Base-by-base conservation (phyloP, 2,113 vertebrate genomes). In the Calyptommatus sinebrachiatus region DNA sequence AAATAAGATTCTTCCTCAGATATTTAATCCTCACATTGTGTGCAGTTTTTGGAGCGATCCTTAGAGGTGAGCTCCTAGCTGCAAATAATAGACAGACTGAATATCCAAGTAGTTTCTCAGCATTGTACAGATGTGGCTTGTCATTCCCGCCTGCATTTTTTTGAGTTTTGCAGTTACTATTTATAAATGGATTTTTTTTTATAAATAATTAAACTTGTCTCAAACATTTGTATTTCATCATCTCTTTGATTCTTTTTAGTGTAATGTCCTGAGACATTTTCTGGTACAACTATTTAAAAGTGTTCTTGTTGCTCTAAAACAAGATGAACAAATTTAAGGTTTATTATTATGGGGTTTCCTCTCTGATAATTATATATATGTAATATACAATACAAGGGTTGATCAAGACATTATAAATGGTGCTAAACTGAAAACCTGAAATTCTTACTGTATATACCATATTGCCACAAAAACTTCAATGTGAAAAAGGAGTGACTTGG, bases 391-490 rank as follows among this genome's bases (percentile, higher is more conserved):
- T 60, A 6, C 82, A 88, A 83, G 84, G 76, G 82, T 82, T 2
- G 35, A 41, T 60, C 57, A 67, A 81, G 88, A 72, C 80, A 79
- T 89, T 78, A 85, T 86, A 85, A 90, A 78, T 75, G 12, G 61
- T 90, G 67, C 68, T 66, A 78, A 61, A 81, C 89, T 86, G 71
- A 86, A 88, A 90, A 88, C 85, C 84, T 87, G 26, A 86, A 90
- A 81, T 88, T 66, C 86, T 88, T 91, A 78, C 88, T 93, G 91
- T 91, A 94, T 84, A 86, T 91, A 89, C 92, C 92, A 94, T 3
- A 69, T 82, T 88, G 85, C 90, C 84, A 79, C 89, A 91, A 85
- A 93, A 93, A 93, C 83, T 88, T 86, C 90, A 91, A 92, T 93
- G 91, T 90, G 87, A 90, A 82, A 12, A 72, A 63, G 66, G 74